A percentile compares a stretch with the other conserved stretches of the same genome.
Conservation (phyloP, 2,888 invertebrate genomes). For the Synergus japonicus region DNA sequence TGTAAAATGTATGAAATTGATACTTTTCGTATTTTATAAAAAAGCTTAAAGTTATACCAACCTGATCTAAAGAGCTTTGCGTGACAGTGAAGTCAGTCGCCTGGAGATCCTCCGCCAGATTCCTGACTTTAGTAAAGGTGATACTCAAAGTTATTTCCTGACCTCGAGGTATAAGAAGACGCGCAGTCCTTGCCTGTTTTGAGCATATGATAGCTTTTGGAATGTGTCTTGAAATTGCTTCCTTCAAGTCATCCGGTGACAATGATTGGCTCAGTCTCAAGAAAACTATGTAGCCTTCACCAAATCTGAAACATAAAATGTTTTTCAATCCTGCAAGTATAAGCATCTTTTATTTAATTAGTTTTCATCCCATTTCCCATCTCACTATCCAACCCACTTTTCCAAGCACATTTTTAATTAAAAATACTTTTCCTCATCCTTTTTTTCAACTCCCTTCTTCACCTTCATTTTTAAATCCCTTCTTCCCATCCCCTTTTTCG, state of each 20-base stretch:
- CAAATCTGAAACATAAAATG: constrained; percentile 76
- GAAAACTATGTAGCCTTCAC: constrained; percentile 80
- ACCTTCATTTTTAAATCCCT: no score
- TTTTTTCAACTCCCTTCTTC: no score
- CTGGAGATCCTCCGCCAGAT: constrained; percentile 78
- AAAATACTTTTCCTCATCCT: no score
- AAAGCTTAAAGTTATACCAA: constrained; percentile 59
- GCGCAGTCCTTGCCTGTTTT: constrained; percentile 77
- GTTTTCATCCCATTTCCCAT: not conserved
- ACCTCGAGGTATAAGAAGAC: constrained; percentile 78
- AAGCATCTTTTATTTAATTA: not conserved
- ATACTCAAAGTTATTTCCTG: constrained; percentile 77
- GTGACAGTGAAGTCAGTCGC: constrained; percentile 81
- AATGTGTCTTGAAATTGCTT: constrained; percentile 68
- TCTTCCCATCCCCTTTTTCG: no score
- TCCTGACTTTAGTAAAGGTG: constrained; percentile 78
- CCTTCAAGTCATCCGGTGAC: constrained; percentile 70
- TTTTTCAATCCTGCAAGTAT: not conserved
- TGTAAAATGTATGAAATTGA: not conserved
- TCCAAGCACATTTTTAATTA: not conserved
- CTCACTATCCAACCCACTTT: not conserved
- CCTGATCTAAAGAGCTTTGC: constrained; percentile 82
- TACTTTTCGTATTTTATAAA: not conserved
- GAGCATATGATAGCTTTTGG: constrained; percentile 76
- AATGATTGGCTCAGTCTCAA: constrained; percentile 72